Base-by-base conservation (phyloP, 92 coral and sea anemone genomes). In the Palythoa grandiflora region DNA sequence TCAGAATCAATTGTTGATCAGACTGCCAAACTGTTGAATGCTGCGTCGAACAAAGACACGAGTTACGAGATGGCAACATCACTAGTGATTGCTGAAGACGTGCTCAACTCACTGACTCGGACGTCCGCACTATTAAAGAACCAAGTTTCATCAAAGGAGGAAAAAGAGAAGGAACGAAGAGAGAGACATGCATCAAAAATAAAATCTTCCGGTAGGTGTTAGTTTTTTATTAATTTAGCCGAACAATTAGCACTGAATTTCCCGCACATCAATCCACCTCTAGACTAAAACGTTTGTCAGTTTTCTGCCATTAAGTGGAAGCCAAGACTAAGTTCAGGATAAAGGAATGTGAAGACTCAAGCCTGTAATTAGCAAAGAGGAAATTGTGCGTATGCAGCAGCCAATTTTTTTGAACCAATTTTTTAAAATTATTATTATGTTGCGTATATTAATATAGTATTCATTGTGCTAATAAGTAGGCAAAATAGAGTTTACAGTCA, bases 1-100 rank as follows among this genome's bases (percentile, higher is more conserved):
- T 80, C 59, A 28, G 96, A 95, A 19, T 94, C 98, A 14, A 88
- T 97, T 13, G 92, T 97, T 78, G 94, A 92, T 86, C 98, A 95
- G 84, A 92, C 95, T 13, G 81, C 98, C 3, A 91, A 97, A 38
- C 92, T 97, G 47, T 68, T 97, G 57, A 89, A 80, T 35, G 97
- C 97, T 6, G 84, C 99, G 12, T 87, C 86, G 21, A 81, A 35
- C 39, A 91, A 91, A 87, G 96, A 91, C 38, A 78, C 90, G 48
- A 92, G 80, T 83, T 90, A 89, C 66, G 96, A 91, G 11, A 73
- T 77, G 83, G 79, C 91, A 2, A 75, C 96, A 0, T 89, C 89
- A 3, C 92, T 93, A 15, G 93, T 87, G 63, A 89, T 95, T 40
- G 91, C 96, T 3, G 94, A 95, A 83, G 98, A 95, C 77, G 98